Conservation (phyloP, 1,140 invertebrate genomes). For the Agrilus planipennis region DNA sequence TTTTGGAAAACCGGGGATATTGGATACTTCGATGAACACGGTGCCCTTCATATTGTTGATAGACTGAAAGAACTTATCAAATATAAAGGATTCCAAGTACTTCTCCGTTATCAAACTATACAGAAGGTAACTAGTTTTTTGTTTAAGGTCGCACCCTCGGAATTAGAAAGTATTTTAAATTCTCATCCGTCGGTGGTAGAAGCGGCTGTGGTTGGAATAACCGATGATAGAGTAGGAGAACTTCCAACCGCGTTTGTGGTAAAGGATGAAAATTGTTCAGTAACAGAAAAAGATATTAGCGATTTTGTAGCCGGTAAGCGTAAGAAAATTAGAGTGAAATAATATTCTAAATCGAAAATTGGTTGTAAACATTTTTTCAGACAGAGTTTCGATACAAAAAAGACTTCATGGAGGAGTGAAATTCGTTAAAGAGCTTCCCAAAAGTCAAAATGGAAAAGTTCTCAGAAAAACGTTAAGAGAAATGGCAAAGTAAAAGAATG, state of each 20-base stretch:
- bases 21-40: slow-evolving; percentile 60
- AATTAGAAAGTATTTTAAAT: slow-evolving; percentile 56
- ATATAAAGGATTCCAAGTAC: slow-evolving; percentile 57
- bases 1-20: slow-evolving; percentile 80
- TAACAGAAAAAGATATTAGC: slow-evolving; percentile 24
- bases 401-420: slow-evolving; percentile 2
- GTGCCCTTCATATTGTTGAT: slow-evolving; percentile 66
- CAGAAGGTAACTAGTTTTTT: background rate
- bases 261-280: slow-evolving; percentile 31
- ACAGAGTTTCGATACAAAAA: background rate
- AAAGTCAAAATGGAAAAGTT: slow-evolving; percentile 4
- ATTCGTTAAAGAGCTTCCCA: slow-evolving; percentile 6
- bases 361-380: background rate
- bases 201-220: slow-evolving; percentile 56
- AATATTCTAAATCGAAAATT: background rate
- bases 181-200: slow-evolving; percentile 54
- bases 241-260: slow-evolving; percentile 58
- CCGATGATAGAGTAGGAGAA: slow-evolving; percentile 51
- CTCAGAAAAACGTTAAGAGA: slow-evolving; percentile 3
- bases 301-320: background rate
- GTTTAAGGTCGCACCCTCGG: slow-evolving; percentile 32
- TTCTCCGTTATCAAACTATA: background rate
- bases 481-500: too few species aligned
- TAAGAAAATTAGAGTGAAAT: background rate
- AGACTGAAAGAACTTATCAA: slow-evolving; percentile 85